Base-by-base conservation (phyloP, 2,888 invertebrate genomes). In the Timema cristinae region DNA sequence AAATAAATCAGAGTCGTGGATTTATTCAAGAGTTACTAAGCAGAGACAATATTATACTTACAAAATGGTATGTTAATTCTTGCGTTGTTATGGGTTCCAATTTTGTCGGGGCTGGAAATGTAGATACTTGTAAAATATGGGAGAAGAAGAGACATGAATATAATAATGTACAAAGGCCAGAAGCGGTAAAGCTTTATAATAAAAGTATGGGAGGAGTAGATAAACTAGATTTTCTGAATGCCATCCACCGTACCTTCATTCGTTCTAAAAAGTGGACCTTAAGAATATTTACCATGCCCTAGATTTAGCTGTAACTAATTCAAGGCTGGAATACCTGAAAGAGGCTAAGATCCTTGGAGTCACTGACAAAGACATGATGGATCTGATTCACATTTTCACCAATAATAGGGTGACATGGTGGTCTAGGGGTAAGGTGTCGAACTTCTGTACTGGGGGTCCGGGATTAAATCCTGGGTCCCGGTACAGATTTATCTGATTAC, bases 161-260 rank as follows among this genome's bases (percentile, higher is more conserved):
- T 66, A 68, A 71, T n/a, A 66, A 74, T 51, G 69, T 77, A 10
- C 56, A 71, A 16, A 50, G 75, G 13, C 77, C 77, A 54, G 74
- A 75, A 66, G 71, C 76, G 13, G 71, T 77, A 11, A 73, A 72
- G 61, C 47, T 70, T 16, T 78, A 76, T 59, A 78, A 77, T 66
- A 66, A 69, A 50, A 71, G 70, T 48, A 76, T 77, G 77, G 76
- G 77, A 15, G 77, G 77, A 49, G 77, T 77, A n/a, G 77, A 77
- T 69, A 74, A 74, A 68, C 61, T 74, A 13, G 77, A 77, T 67
- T 70, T 71, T 32, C 48, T 75, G n/a, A 73, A 74, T n/a, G 51
- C 69, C 13, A 32, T 74, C 11, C 74, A 76, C 68, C 56, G 72
- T 56, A 75, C 71, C 32, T 72, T 70, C 63, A 74, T 74, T 1